Evolutionary conservation across 2,888 invertebrate genomes (phyloP).

Genomic region (Lissonota sp.): DNA sequence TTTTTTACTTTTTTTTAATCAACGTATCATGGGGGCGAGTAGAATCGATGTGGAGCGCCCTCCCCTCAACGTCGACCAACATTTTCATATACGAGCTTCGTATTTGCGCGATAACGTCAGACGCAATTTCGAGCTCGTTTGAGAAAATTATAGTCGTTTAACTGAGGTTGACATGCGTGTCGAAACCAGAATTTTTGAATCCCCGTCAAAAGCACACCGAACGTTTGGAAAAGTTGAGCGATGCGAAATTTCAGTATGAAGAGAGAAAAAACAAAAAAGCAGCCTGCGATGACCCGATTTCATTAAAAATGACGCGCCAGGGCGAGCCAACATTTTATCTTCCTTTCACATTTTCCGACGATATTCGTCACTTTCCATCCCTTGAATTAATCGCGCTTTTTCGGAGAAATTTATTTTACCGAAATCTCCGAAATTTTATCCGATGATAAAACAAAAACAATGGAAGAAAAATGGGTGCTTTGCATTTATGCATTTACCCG

Average conservation of each 20-base stretch:
- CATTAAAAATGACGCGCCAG: background rate
- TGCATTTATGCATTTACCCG: background rate
- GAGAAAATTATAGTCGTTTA: conserved; percentile 11
- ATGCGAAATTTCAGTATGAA: background rate
- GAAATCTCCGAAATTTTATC: no score
- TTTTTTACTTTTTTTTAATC: background rate
- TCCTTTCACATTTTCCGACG: no score
- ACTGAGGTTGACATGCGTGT: background rate
- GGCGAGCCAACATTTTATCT: no score
- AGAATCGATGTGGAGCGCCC: no score
- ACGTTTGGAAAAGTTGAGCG: no score
- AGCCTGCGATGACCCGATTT: background rate
- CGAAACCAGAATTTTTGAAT: no score
- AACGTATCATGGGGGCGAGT: background rate
- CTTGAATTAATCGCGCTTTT: no score
- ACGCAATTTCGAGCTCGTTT: conserved; percentile 11
- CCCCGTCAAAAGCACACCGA: no score
- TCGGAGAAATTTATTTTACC: no score
- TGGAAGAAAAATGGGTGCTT: conserved; percentile 5
- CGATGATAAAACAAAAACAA: background rate
- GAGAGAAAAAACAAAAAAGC: conserved; percentile 5
- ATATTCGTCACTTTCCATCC: no score
- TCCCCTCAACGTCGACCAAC: conserved; percentile 4
- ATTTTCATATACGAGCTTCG: background rate
- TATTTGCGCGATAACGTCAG: conserved; percentile 27